Percentiles rank a stretch among this genome's conserved stretches.
Evolutionary conservation across 2,888 invertebrate species (phyloP).

Genomic region (Melanargia galathea): DNA sequence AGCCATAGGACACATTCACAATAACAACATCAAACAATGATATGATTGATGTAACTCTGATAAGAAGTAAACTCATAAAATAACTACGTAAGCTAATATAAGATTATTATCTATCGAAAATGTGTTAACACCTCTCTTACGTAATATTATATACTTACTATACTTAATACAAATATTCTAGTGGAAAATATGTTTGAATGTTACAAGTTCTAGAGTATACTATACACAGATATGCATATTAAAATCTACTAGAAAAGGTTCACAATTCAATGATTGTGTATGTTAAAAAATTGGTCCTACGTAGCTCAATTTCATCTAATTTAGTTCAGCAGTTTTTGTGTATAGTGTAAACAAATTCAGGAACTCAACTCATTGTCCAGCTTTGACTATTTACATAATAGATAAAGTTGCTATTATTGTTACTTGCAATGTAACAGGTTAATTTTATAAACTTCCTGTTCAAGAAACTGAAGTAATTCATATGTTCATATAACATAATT

Average conservation of each 20-base stretch:
- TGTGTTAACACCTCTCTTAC: neutral
- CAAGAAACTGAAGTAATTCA: neutral
- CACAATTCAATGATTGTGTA: too few relatives aligned
- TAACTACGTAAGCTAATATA: constrained; percentile 1
- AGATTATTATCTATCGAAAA: neutral
- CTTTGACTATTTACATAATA: neutral
- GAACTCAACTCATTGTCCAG: neutral
- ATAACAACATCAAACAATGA: constrained; percentile 5
- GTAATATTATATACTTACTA: too few relatives aligned
- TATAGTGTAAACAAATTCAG: neutral
- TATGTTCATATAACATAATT: too few relatives aligned
- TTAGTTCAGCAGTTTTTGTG: neutral
- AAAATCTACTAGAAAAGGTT: too few relatives aligned
- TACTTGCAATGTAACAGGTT: neutral
- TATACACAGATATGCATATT: too few relatives aligned
- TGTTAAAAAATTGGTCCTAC: neutral
- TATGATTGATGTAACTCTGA: constrained; percentile 12
- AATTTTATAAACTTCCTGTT: neutral
- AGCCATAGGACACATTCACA: neutral
- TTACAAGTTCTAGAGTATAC: too few relatives aligned
- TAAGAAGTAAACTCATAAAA: neutral
- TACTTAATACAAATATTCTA: neutral
- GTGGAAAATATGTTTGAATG: too few relatives aligned
- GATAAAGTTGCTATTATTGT: neutral
- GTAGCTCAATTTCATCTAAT: neutral